Evolutionary conservation across 2,797 vertebrate species (phyloP).

Genomic region (Crenichthys baileyi): DNA sequence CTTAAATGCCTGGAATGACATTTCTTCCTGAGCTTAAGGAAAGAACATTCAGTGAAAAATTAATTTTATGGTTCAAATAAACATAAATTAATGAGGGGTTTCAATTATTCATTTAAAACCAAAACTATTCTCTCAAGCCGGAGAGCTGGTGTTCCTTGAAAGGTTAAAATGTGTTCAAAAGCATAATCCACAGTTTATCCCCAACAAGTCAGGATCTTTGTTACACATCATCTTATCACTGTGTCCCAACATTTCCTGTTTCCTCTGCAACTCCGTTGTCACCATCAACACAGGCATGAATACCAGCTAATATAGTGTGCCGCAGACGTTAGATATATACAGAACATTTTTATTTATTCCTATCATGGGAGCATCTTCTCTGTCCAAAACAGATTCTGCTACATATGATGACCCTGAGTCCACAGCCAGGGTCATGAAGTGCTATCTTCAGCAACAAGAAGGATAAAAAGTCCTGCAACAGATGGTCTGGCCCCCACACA

Average conservation of each 20-base stretch:
- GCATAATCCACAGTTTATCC: neutral
- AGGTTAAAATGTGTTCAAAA: neutral
- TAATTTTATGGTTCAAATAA: neutral
- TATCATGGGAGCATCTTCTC: neutral
- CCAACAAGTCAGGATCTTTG: neutral
- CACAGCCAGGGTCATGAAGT: slow-evolving; percentile 4
- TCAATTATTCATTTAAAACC: neutral
- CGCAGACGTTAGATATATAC: neutral
- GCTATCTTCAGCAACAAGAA: slow-evolving; percentile 23
- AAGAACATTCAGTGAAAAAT: neutral
- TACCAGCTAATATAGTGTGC: neutral
- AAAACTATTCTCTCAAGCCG: neutral
- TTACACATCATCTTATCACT: neutral
- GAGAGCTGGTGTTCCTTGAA: neutral
- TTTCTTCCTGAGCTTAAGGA: neutral
- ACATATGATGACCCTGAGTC: neutral
- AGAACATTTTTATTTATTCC: neutral
- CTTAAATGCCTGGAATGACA: neutral
- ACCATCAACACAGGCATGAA: neutral
- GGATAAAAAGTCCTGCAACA: slow-evolving; percentile 6
- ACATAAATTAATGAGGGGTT: neutral
- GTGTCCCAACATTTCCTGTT: neutral
- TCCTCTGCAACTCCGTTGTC: neutral
- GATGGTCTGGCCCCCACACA: slow-evolving; percentile 11
- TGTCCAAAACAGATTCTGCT: slow-evolving; percentile 8